Conservation (phyloP, 2,113 vertebrate species). For the Suricata suricatta region DNA sequence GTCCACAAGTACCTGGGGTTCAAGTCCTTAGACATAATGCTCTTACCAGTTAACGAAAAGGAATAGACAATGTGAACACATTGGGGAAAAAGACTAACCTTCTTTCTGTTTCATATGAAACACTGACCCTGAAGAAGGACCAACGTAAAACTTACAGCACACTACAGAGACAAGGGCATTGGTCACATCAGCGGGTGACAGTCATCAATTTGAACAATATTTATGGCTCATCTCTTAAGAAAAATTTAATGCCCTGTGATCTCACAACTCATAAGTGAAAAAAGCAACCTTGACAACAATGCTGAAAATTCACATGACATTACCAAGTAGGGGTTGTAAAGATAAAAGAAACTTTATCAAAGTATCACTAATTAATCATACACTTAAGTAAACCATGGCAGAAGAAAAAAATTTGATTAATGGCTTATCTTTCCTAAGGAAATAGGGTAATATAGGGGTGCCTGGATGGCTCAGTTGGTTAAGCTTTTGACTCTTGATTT, state of each 20-base stretch:
- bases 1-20: background rate
- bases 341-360: background rate
- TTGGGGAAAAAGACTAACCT: background rate
- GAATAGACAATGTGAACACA: background rate
- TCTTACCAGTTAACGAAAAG: background rate
- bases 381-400: background rate
- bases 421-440: background rate
- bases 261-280: background rate
- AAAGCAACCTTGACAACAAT: background rate
- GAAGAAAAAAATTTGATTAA: background rate
- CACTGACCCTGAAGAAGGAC: background rate
- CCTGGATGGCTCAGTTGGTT: too few relatives aligned
- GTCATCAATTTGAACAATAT: background rate
- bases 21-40: background rate
- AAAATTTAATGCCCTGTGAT: background rate
- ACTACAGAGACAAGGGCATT: background rate
- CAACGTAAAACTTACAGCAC: background rate
- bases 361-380: background rate
- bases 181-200: background rate
- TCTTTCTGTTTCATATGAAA: background rate
- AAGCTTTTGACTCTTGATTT: too few relatives aligned
- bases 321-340: background rate
- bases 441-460: background rate
- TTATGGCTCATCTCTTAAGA: background rate
- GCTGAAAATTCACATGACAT: background rate